Evolutionary conservation across 1,140 invertebrate species (phyloP), one percentile per base, ranked within the genome.

Genomic region (Drosophila serrata): DNA sequence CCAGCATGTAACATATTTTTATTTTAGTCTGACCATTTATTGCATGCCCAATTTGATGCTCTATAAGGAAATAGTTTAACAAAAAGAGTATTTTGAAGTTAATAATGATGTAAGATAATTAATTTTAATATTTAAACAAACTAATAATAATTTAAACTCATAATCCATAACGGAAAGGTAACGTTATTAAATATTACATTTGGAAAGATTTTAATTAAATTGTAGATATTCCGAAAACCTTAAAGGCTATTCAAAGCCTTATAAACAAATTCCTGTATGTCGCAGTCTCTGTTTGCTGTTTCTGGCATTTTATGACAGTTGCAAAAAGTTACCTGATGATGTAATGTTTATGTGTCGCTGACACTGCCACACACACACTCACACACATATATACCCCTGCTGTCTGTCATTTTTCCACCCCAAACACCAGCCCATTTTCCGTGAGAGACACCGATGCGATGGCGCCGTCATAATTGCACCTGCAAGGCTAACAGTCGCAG

Each of bases 261-360:
- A 4, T 2, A 24, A 24, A 24, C n/a, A 24, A 17, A 3, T 11
- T 5, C 7, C 13, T 27, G 35, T 6, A 19, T 15, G 35, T n/a
- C n/a, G 29, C 24, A 12, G 22, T 62, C 43, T 45, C 42, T 46
- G 46, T 62, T 61, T 53, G 51, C 56, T 68, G 63, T 59, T 67
- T 64, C 72, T 87, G 75, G 84, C 72, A 61, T 80, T 87, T 88
- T 80, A 79, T 87, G 82, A 87, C 84, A 88, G 82, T 81, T 87
- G 79, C 82, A 87, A 87, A 87, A 87, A 87, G 76, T 87, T 88
- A 80, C 82, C 84, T 88, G 82, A 87, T 87, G 82, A 87, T 87
- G 80, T 87, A 88, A 87, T 87, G 82, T 87, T 88, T 87, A 80
- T 87, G 80, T 87, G 84, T 87, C 82, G 84, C 84, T 87, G 84